These are phyloP conservation scores for Corvus moneduloides DNA, from an alignment of 2,113 vertebrate species.

Conservation along the genomic window DNA sequence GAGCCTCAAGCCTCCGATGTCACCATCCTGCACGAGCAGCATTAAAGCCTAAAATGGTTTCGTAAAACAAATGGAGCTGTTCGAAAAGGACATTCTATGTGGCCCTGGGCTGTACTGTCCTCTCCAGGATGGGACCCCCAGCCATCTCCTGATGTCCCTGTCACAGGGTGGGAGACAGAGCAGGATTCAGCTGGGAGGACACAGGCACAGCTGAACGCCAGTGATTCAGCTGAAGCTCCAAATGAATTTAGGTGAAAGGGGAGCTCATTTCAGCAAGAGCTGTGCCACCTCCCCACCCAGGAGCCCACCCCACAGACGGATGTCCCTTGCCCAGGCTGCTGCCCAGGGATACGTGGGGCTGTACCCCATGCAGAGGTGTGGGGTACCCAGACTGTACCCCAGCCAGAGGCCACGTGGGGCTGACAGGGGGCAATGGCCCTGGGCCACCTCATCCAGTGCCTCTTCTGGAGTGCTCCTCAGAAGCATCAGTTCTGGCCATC, in stretches of 20 bases:
- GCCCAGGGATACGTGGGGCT: neutral
- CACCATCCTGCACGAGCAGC: neutral
- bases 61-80: neutral
- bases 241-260: neutral
- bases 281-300: neutral
- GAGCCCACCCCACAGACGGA: accelerated
- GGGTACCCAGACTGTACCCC: neutral
- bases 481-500: neutral
- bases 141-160: neutral
- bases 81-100: neutral
- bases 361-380: neutral
- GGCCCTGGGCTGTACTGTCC: neutral
- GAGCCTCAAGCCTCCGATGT: neutral
- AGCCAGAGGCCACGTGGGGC: neutral
- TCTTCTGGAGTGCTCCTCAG: neutral
- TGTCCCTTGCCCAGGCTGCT: neutral
- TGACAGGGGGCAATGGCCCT: neutral
- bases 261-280: neutral
- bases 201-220: accelerated
- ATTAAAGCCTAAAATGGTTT: neutral
- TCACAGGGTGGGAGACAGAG: neutral
- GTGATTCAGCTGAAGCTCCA: neutral
- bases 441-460: neutral
- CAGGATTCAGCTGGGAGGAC: neutral
- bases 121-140: neutral